Conservation (phyloP, 2,797 vertebrate species). For the Neostethus bicornis region DNA sequence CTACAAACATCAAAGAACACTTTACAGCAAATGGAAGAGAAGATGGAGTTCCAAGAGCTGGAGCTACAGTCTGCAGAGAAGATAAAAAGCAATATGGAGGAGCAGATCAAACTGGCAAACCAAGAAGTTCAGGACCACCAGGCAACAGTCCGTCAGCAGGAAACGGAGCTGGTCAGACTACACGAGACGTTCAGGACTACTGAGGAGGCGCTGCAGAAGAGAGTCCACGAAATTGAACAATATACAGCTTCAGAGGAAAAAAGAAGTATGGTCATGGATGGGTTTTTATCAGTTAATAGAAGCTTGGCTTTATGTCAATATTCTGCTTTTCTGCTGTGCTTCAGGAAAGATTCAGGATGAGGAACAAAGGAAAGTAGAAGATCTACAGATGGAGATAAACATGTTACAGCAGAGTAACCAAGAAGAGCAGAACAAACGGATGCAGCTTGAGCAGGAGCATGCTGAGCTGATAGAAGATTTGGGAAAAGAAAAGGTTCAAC, state of each 20-base stretch:
- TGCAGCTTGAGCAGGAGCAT: constrained; percentile 79
- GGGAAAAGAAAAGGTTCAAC: constrained; percentile 87
- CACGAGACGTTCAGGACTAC: constrained; percentile 81
- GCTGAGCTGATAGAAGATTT: constrained; percentile 71
- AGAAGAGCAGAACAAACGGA: constrained; percentile 67
- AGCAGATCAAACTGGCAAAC: constrained; percentile 75
- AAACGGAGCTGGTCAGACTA: constrained; percentile 80
- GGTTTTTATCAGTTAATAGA: background rate
- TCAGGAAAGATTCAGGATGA: constrained; percentile 80
- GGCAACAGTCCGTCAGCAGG: constrained; percentile 79
- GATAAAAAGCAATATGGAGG: constrained; percentile 68
- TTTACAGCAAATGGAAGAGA: constrained; percentile 72
- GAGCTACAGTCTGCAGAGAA: constrained; percentile 72
- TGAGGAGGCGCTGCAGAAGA: constrained; percentile 79
- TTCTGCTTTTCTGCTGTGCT: constrained; percentile 5
- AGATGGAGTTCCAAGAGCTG: constrained; percentile 76
- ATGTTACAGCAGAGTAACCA: constrained; percentile 74
- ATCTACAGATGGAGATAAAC: constrained; percentile 79
- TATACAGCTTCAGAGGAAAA: constrained; percentile 84
- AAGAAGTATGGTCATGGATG: constrained; percentile 78
- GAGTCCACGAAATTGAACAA: constrained; percentile 81
- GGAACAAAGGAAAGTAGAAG: constrained; percentile 71
- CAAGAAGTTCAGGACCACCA: constrained; percentile 76
- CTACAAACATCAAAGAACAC: constrained; percentile 72
- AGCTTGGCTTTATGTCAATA: background rate